Evolutionary conservation across 2,113 vertebrate genomes (phyloP), one percentile per base, ranked within the genome.

Genomic region (Indri indri): DNA sequence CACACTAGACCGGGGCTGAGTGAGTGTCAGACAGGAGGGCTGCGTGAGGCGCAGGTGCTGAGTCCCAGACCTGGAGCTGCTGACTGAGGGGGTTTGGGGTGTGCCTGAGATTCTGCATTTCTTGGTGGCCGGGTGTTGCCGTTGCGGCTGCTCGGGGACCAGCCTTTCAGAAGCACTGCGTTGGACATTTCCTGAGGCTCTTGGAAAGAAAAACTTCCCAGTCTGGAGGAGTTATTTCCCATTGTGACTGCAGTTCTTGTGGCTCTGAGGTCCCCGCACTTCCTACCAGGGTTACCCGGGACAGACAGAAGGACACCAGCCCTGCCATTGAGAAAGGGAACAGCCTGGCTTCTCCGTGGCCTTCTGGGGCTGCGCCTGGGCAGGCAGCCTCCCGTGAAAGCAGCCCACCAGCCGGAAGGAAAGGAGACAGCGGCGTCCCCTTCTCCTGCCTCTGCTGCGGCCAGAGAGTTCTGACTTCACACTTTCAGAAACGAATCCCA

Each of bases 21-120:
- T 4, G 3, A 12, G 27, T 1, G 1, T 50, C 7, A 3, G 4
- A 20, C 1, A 7, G 40, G 59, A 11, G 50, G 54, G 13, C 50
- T 50, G 22, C 27, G 5, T 22, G 13, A 14, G 13, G 6, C 2
- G 0, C 54, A n/a, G 37, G 13, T 54, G 6, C 4, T 23, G 4
- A 17, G 23, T 6, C n/a, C n/a, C 14, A 37, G 16, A 13, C 30
- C 22, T 25, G 47, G 20, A 4, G 13, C 8, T 86, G 90, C 59
- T n/a, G 22, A 32, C 0, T 6, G 37, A 50, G n/a, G 12, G 6
- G 37, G 8, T 54, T 70, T 54, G 8, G 13, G 80, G 20, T 5
- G 13, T 47, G 12, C 13, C 54, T 70, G 50, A 59, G 37, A 57
- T 32, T 42, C 34, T 81, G 2, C 7, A 5, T 42, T 81, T 81